Conservation (phyloP, 2,888 invertebrate genomes). For the Matsumyia berberina region DNA sequence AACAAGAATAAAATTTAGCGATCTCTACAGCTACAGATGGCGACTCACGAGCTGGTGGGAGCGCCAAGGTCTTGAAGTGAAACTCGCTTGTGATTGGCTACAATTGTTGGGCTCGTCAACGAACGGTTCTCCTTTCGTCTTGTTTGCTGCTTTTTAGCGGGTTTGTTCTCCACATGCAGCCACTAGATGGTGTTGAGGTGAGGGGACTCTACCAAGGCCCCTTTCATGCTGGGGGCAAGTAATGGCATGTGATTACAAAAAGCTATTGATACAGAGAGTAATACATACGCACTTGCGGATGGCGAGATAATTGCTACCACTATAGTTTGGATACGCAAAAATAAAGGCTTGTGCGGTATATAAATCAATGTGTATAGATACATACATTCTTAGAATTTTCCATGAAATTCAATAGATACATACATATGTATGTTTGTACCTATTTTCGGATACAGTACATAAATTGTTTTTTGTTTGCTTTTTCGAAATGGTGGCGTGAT, state of each 20-base stretch:
- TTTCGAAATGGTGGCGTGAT: conserved; percentile 36
- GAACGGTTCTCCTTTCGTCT: conserved; percentile 8
- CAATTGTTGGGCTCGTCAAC: conserved; percentile 63
- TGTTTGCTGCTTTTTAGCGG: background rate
- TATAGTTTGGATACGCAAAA: background rate
- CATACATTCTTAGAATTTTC: background rate
- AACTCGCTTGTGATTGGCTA: conserved; percentile 53
- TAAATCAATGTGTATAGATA: background rate
- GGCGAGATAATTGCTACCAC: conserved; percentile 26
- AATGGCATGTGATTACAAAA: background rate
- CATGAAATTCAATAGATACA: conserved; percentile 24
- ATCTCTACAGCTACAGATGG: conserved; percentile 26
- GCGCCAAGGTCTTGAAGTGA: conserved; percentile 55
- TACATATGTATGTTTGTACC: background rate
- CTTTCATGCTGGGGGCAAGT: background rate
- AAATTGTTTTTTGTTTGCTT: background rate
- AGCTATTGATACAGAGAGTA: background rate
- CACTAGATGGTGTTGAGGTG: background rate
- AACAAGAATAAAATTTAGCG: conserved; percentile 7
- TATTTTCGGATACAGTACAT: conserved; percentile 27
- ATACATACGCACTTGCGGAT: conserved; percentile 4
- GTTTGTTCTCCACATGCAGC: background rate
- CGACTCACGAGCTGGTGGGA: conserved; percentile 38
- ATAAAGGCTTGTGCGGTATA: conserved; percentile 1
- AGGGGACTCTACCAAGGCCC: conserved; percentile 3